Evolutionary conservation across 1,140 invertebrate genomes (phyloP).

Genomic region (Drosophila pseudoobscura): DNA sequence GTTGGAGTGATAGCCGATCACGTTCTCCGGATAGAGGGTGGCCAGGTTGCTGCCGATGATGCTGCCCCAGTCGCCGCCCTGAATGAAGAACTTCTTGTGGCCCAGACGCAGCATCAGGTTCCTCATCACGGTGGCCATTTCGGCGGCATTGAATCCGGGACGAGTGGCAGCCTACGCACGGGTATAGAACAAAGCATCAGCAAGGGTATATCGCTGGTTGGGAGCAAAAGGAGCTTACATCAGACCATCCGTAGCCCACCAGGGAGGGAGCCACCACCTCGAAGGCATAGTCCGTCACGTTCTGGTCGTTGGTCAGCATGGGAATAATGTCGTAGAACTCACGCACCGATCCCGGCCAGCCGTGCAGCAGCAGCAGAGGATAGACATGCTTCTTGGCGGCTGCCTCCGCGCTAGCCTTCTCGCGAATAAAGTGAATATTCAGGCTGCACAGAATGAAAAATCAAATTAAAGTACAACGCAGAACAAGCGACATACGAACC

Average conservation of each 20-base stretch:
- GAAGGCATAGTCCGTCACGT: conserved; percentile 87
- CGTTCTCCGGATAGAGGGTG: conserved; percentile 88
- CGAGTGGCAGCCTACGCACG: conserved; percentile 84
- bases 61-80: conserved; percentile 93
- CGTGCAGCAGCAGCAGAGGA: conserved; percentile 91
- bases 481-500: conserved; percentile 50
- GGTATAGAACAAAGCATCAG: not conserved
- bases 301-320: conserved; percentile 86
- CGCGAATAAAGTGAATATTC: conserved; percentile 90
- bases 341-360: conserved; percentile 95
- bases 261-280: conserved; percentile 92
- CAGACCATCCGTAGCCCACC: conserved; percentile 94
- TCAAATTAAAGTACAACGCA: not conserved
- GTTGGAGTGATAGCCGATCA: conserved; percentile 87
- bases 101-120: conserved; percentile 93
- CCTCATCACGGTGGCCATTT: conserved; percentile 90
- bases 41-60: conserved; percentile 86
- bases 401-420: conserved; percentile 85
- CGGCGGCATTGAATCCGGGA: conserved; percentile 86
- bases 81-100: conserved; percentile 90
- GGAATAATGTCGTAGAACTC: conserved; percentile 94
- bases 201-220: not conserved
- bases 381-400: conserved; percentile 84
- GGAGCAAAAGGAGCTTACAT: conserved; percentile 83
- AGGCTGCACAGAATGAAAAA: conserved; percentile 83